Base-by-base conservation (phyloP, 2,888 invertebrate genomes). In the Stegophylla sp. region DNA sequence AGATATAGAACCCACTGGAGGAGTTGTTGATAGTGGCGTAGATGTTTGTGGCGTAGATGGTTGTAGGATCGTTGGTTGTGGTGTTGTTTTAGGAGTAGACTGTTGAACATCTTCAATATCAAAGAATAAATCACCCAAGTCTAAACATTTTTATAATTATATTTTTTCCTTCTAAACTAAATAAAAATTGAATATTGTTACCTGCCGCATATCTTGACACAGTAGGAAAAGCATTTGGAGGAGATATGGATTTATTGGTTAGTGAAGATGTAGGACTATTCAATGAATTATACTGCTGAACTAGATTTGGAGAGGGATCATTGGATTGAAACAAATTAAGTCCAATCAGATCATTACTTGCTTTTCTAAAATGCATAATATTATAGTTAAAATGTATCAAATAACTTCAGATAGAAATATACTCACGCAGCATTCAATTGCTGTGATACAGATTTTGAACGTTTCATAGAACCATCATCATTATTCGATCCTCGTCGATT, bases 271-370 rank as follows among this genome's bases (percentile, higher is more conserved):
- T 90, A 20, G 86, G 86, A 82, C 86, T 86, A 82, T 85, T 85
- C 12, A 85, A 83, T 13, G 94, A 94, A 73, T 94, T 94, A 86
- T 94, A 94, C 0, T 94, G 94, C 87, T 94, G 91, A 66, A 91
- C 91, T 1, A 92, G 92, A 69, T 92, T 92, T 20, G 92, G 90
- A 75, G 94, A 92, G 87, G 93, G 93, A 83, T 95, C 95, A 84
- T 92, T 93, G 82, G 92, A 91, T 87, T 91, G 91, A 86, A 91
- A 91, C 85, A 93, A 90, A 87, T 92, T 93, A 85, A 94, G 88
- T 86, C 93, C 93, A 85, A 94, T 88, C 84, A 94, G 88, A 87
- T 95, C 94, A 86, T 91, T 92, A 86, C 92, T 93, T 72, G 92
- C 91, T 85, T 87, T 87, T 81, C 86, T 86, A 79, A 20, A 83